Percentiles rank a stretch among this genome's conserved stretches.
Evolutionary conservation across 2,797 vertebrate genomes (phyloP).

Genomic region (Schizopygopsis malacanthus): DNA sequence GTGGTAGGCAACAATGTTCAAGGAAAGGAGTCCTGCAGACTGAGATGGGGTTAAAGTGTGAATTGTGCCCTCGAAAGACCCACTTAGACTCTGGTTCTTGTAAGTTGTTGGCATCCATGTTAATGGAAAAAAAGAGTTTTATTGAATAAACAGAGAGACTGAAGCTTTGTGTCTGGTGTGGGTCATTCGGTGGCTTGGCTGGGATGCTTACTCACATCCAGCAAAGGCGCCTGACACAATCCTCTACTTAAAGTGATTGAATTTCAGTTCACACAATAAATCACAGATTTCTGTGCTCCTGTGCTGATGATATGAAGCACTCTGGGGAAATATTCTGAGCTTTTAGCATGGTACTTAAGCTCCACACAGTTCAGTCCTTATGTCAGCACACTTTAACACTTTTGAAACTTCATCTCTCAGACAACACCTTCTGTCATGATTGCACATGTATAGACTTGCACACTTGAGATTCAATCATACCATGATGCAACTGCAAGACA

Average conservation of each 20-base stretch:
- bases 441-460: too few relatives aligned
- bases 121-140: conserved; percentile 64
- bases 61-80: conserved; percentile 60
- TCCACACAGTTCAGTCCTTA: not conserved
- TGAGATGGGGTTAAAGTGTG: conserved; percentile 64
- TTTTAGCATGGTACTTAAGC: conserved; percentile 25
- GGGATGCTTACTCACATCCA: conserved; percentile 44
- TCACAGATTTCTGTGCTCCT: conserved; percentile 52
- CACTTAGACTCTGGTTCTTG: conserved; percentile 59
- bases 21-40: conserved; percentile 60
- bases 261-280: conserved; percentile 56
- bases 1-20: conserved; percentile 62
- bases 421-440: not conserved
- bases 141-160: conserved; percentile 70
- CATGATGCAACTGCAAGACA: not conserved
- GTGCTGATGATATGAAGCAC: conserved; percentile 53
- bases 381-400: conserved; percentile 15
- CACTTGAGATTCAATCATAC: not conserved
- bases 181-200: conserved; percentile 55
- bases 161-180: conserved; percentile 56
- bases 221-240: conserved; percentile 36
- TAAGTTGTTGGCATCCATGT: conserved; percentile 65
- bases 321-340: conserved; percentile 27
- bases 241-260: conserved; percentile 50
- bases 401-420: not conserved